Evolutionary conservation across 2,113 vertebrate genomes (phyloP).

Genomic region (Zosterops borbonicus): DNA sequence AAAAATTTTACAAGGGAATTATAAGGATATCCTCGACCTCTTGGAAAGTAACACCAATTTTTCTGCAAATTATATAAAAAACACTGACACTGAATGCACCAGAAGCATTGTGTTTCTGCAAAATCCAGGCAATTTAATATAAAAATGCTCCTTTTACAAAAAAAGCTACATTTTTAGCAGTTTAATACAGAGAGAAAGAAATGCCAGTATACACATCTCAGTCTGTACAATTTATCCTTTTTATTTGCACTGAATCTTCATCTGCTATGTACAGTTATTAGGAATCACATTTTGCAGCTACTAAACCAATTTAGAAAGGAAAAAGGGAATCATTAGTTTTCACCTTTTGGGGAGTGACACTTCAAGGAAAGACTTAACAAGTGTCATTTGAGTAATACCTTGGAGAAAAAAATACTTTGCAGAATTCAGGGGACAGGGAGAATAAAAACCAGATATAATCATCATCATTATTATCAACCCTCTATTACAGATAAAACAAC

Average conservation of each 20-base stretch:
- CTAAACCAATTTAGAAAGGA: background rate
- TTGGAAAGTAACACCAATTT: background rate
- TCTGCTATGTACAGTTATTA: background rate
- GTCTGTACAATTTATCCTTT: background rate
- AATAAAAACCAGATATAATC: background rate
- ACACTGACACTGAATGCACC: background rate
- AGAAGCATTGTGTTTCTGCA: background rate
- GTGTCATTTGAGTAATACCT: background rate
- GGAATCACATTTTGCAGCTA: background rate
- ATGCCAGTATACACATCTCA: background rate
- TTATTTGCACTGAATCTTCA: background rate
- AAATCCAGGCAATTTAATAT: background rate
- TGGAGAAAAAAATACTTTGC: background rate
- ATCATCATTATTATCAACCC: background rate
- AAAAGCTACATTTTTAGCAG: background rate
- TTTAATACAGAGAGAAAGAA: conserved; percentile 5
- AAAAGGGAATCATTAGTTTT: background rate
- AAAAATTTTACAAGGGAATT: background rate
- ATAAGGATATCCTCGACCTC: background rate
- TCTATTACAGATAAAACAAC: background rate
- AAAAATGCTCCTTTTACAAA: background rate
- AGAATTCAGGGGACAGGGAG: background rate
- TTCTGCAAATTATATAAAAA: background rate
- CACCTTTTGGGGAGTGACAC: background rate
- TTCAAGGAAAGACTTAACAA: background rate